phyloP scores from a whole-genome alignment of 2,113 vertebrate genomes.

The Percopsis transmontana region DNA sequence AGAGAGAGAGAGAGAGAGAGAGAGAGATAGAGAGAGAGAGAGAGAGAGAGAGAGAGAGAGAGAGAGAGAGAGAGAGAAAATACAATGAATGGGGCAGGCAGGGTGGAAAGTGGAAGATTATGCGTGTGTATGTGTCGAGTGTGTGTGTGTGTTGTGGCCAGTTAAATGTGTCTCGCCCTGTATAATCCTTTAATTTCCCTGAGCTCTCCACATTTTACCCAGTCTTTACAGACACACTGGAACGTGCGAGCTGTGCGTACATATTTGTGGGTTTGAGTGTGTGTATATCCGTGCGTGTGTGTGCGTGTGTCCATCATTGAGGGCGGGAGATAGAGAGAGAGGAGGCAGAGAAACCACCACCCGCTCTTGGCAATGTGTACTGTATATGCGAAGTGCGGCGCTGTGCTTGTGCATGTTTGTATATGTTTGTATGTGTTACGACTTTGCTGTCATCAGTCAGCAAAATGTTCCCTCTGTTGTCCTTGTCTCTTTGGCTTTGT shows the following conservation, averaged over 20 bases:
- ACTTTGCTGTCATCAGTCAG: too few relatives aligned
- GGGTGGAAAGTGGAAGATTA: not conserved
- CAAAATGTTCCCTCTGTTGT: too few relatives aligned
- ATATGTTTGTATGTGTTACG: too few relatives aligned
- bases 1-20: too few relatives aligned
- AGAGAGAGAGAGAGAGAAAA: too few relatives aligned
- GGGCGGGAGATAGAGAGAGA: not conserved
- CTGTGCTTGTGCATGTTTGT: too few relatives aligned
- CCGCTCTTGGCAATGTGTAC: not conserved
- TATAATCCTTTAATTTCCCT: slow-evolving; percentile 55
- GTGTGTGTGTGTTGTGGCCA: slow-evolving; percentile 8
- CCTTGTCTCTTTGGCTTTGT: too few relatives aligned
- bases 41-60: too few relatives aligned
- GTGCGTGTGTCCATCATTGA: not conserved
- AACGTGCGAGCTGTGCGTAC: not conserved
- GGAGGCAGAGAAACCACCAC: not conserved
- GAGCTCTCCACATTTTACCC: slow-evolving; percentile 34
- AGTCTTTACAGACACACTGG: slow-evolving; percentile 18
- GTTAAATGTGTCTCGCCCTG: slow-evolving; percentile 22
- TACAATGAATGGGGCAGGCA: not conserved
- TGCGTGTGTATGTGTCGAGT: slow-evolving; percentile 5
- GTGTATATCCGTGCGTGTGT: not conserved
- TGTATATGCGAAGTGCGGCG: not conserved
- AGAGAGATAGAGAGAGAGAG: too few relatives aligned
- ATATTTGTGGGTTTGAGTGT: not conserved